Evolutionary conservation across 1,140 invertebrate genomes (phyloP), one percentile per base, ranked within the genome.

Genomic region (Leptestheria dahalacensis): DNA sequence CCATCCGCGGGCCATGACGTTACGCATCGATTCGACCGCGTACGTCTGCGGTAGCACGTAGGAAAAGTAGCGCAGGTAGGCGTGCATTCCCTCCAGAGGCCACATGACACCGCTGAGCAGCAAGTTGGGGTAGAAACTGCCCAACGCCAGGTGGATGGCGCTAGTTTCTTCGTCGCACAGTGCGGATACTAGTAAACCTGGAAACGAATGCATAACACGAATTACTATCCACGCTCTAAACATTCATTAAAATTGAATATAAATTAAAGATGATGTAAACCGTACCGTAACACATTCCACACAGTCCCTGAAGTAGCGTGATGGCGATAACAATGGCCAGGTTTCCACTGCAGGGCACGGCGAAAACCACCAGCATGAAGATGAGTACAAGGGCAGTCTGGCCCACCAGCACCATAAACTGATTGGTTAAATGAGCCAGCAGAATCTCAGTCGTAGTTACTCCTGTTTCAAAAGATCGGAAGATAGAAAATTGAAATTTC

Each of bases 211-310:
- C 58, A 61, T 33, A 20, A 61, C 23, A 15, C 9, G 24, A 61
- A 26, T 46, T 25, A 15, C 4, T 20, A 18, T 49, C 1, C 2
- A 11, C 18, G 23, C 24, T 25, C n/a, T 2, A 41, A 12, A 49
- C 20, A 26, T 10, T 26, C 24, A 29, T 0, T n/a, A n/a, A n/a
- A n/a, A n/a, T n/a, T 3, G 29, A n/a, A 52, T 0, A 59, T 24
- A 10, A 3, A 23, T 55, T 53, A 52, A 62, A 65, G 68, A n/a
- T n/a, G n/a, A n/a, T n/a, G n/a, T n/a, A n/a, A n/a, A n/a, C n/a
- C n/a, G n/a, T 69, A 85, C 87, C 86, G 66, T 93, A 92, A 62
- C 84, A 86, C 92, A 96, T 96, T 65, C 92, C 93, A 70, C 90
- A 91, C 1, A 93, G 69, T 2, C 90, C 91, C 60, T 76, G 78